Evolutionary conservation across 1,140 invertebrate genomes (phyloP), one percentile per base, ranked within the genome.

Genomic region (Drosophila bipectinata): DNA sequence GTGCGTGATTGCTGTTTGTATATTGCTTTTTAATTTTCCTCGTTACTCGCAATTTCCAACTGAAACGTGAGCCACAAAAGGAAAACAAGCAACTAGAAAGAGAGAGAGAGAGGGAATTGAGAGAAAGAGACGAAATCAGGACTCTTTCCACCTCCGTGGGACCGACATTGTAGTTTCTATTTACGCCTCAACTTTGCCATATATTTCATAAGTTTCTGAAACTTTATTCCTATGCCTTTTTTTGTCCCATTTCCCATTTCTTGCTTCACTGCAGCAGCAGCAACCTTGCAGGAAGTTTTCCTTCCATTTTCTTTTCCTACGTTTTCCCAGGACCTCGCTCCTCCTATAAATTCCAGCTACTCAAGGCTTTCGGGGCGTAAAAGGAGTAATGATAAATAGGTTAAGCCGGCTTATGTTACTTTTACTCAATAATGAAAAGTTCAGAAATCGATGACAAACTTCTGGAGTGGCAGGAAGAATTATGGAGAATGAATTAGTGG

Each of bases 11-110:
- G 82, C 73, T 88, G 79, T 88, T 85, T 82, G 79, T 82, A 78
- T 88, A 87, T 87, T 87, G 82, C 82, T 88, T 87, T 87, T 87
- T 87, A 83, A 87, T 87, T 87, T 79, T 60, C 62, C 83, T 85
- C 83, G 78, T 85, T 85, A 85, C 77, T 87, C 64, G 77, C 57
- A 64, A 79, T 83, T 84, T 63, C 80, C 62, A 57, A 51, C 49
- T 74, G 56, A 58, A 61, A 85, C 77, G 77, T 85, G 79, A 62
- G 67, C 39, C 53, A 55, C 60, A 55, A 54, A 55, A 77, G 72
- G 12, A 49, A 53, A 21, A 44, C 1, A 14, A 2, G 2, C 5
- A 4, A 10, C 5, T 9, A 2, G 12, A 9, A 12, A 53, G 26
- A 12, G 14, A 12, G 21, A 12, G 14, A 12, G n/a, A 37, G 7